Evolutionary conservation across 2,888 invertebrate species (phyloP), one percentile per base, ranked within the genome.

Genomic region (Aelia acuminata): DNA sequence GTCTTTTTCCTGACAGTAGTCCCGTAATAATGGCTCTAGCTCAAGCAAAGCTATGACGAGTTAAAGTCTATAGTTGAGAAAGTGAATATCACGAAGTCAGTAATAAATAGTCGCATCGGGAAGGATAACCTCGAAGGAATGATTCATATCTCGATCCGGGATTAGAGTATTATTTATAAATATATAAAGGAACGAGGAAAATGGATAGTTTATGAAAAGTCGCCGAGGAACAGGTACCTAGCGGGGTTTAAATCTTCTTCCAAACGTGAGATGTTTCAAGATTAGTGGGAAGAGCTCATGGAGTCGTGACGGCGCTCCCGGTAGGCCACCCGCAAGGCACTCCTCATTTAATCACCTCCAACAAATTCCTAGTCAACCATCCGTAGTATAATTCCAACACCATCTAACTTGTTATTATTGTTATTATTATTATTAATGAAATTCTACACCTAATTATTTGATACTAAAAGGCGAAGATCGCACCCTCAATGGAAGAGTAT

Each of bases 241-340:
- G 0, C n/a, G 43, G 80, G 80, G 43, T 80, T 80, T 80, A 80
- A 80, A 80, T 80, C 43, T 80, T 80, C 22, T 80, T 43, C 10
- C 80, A 8, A 80, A 47, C 80, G 80, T 80, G 80, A 80, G 80
- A 80, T 80, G 80, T 43, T 80, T 2, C n/a, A n/a, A 80, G 80
- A 80, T 80, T 80, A 80, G 39, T 43, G 43, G 20, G 80, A 80
- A 80, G 43, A 80, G 80, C 80, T 80, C 80, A n/a, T 39, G 43
- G n/a, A 80, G 80, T 80, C 80, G 80, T 80, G 80, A 43, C 80
- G 80, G 80, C 80, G 80, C 80, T 43, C n/a, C 7, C n/a, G 80
- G 80, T 80, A 80, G 80, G 80, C 80, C 80, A 80, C 80, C 80
- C 80, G 80, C 80, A 80, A 80, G 80, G 80, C 80, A 80, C 43